phyloP scores from a whole-genome alignment of 2,113 vertebrate species.

The Mellivora capensis region DNA sequence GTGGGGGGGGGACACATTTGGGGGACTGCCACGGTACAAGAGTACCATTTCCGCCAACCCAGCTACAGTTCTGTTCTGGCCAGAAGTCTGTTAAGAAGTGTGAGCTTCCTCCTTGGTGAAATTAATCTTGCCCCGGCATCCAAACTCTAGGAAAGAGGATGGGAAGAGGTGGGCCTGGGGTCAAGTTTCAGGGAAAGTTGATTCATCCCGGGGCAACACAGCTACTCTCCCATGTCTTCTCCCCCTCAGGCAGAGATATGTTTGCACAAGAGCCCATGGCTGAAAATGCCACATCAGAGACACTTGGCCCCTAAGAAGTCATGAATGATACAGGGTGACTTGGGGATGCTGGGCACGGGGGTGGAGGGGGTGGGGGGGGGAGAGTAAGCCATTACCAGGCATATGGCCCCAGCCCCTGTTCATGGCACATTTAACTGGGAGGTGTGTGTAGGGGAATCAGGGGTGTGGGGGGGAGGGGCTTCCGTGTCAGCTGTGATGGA shows the following conservation, averaged over 20 bases:
- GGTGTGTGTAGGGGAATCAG: neutral
- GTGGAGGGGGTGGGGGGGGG: no score
- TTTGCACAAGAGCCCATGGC: neutral
- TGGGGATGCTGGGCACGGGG: neutral
- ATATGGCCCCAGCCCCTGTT: neutral
- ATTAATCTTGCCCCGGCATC: neutral
- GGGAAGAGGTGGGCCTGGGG: neutral
- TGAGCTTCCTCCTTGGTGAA: neutral
- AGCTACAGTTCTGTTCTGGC: neutral
- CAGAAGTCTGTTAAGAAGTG: neutral
- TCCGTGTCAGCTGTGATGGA: rapidly evolving
- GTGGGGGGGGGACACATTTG: neutral
- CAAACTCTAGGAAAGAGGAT: neutral
- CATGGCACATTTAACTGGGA: neutral
- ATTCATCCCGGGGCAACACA: neutral
- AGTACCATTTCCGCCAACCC: neutral
- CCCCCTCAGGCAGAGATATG: neutral
- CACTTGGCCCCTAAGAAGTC: neutral
- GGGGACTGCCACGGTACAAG: neutral
- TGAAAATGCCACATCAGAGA: neutral
- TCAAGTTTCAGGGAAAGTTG: neutral
- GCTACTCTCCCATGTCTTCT: neutral
- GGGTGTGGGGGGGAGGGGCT: neutral
- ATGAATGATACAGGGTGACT: neutral
- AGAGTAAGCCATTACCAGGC: neutral